phyloP scores from a whole-genome alignment of 2,888 invertebrate species.

The Plebejus melissa region DNA sequence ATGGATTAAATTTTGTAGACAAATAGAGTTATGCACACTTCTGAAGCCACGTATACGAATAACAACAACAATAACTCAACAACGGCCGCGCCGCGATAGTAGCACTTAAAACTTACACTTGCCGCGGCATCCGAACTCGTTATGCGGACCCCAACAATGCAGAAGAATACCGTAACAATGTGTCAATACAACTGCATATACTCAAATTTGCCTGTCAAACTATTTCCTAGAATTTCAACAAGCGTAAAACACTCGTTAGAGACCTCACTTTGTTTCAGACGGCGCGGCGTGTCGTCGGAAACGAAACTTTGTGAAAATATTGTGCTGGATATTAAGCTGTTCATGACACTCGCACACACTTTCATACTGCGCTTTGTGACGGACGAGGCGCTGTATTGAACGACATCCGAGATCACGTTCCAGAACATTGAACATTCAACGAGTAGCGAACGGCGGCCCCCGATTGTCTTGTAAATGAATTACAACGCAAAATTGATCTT shows the following conservation, averaged over 20 bases:
- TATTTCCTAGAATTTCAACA: constrained; percentile 36
- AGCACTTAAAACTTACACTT: constrained; percentile 25
- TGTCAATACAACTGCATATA: constrained; percentile 26
- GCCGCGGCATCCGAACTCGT: constrained; percentile 11
- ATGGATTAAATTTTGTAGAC: background rate
- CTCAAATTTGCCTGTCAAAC: constrained; percentile 30
- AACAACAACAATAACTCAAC: constrained; percentile 15
- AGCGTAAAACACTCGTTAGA: constrained; percentile 63
- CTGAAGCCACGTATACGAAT: background rate
- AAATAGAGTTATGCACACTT: background rate
- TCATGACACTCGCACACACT: constrained; percentile 46
- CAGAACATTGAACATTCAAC: background rate
- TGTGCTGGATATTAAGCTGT: constrained; percentile 64
- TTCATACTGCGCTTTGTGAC: constrained; percentile 45
- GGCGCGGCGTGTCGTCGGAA: constrained; percentile 57
- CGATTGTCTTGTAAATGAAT: background rate
- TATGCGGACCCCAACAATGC: constrained; percentile 24
- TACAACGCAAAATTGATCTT: background rate
- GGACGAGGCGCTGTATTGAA: constrained; percentile 4
- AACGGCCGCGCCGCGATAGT: constrained; percentile 1
- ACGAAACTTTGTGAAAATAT: constrained; percentile 67
- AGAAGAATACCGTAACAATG: constrained; percentile 25
- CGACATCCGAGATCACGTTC: constrained; percentile 29
- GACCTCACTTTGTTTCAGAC: constrained; percentile 59
- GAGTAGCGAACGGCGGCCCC: background rate